Conservation (phyloP, 2,113 vertebrate genomes). For the Dasyprocta punctata region DNA sequence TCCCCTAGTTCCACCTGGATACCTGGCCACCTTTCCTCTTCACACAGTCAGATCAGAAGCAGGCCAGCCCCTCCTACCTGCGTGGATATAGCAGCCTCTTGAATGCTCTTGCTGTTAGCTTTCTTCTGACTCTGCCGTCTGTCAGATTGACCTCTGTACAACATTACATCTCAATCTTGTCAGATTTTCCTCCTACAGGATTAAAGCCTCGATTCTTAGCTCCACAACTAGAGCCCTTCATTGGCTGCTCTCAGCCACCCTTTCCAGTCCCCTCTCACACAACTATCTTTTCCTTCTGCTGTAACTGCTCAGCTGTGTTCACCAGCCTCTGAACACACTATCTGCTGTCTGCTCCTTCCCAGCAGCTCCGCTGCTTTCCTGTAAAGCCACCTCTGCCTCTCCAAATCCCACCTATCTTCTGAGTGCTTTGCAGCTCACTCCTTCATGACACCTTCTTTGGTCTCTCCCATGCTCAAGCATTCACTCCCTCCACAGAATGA, state of each 20-base stretch:
- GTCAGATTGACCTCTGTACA: conserved; percentile 44
- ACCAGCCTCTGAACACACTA: neutral
- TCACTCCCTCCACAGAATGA: neutral
- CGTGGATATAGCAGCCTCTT: neutral
- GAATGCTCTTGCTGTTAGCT: neutral
- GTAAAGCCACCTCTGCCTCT: neutral
- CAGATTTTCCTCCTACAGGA: conserved; percentile 57
- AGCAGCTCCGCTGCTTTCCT: neutral
- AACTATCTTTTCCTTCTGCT: neutral
- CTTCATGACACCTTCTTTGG: neutral
- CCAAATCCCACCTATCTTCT: neutral
- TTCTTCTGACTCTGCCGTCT: conserved; percentile 38
- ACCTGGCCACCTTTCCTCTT: neutral
- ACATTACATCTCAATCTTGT: conserved; percentile 39
- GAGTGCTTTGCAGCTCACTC: neutral
- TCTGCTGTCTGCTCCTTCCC: neutral
- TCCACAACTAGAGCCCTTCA: neutral
- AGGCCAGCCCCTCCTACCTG: neutral
- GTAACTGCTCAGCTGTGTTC: neutral
- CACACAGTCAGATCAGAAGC: neutral
- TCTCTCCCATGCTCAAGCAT: neutral
- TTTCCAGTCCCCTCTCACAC: neutral
- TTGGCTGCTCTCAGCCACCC: neutral
- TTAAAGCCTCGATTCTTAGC: conserved; percentile 35
- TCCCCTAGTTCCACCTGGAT: neutral